Evolutionary conservation across 2,888 invertebrate species (phyloP), one percentile per base, ranked within the genome.

Genomic region (Zelleria hepariella): DNA sequence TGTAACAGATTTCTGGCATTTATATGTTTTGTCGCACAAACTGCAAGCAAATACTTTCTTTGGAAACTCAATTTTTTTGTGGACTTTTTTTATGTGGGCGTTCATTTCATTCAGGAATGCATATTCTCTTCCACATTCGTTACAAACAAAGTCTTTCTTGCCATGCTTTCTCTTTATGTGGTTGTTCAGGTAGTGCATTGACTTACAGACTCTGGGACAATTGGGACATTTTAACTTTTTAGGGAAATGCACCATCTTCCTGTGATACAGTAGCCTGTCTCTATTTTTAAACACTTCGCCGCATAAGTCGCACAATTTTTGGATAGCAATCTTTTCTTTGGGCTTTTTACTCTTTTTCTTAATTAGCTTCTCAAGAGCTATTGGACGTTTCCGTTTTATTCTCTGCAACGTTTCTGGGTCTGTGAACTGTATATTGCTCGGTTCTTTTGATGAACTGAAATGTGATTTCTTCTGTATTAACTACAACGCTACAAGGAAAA

Each of bases 1-100:
- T 55, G 75, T 60, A n/a, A 83, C 75, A 57, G 86, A 85, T 61
- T 86, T 87, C 2, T 72, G 66, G 67, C 80, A 83, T 62, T 78
- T 78, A 63, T 86, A 89, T 5, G 68, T 73, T 66, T 86, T 87
- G 49, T 79, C 72, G 69, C 89, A 89, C 58, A 78, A 71, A 67
- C 80, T 78, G 71, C 89, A 89, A 15, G 68, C 27, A 65, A 66
- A 80, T 18, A 66, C 63, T 60, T 75, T 81, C 58, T 75, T 78
- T 0, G 76, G 75, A 57, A 63, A 68, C 49, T 72, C 66, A 42
- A 10, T 4, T 59, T 78, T 80, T 3, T 80, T 71, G 64, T 89
- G 89, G 2, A 83, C 78, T 49, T 69, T 73, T 66, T 61, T 84
- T 52, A 73, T 69, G 62, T 90, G 89, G 48, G 63, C 68, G 0